Evolutionary conservation across 2,888 invertebrate genomes (phyloP).

Genomic region (Drosophila paramelanica): DNA sequence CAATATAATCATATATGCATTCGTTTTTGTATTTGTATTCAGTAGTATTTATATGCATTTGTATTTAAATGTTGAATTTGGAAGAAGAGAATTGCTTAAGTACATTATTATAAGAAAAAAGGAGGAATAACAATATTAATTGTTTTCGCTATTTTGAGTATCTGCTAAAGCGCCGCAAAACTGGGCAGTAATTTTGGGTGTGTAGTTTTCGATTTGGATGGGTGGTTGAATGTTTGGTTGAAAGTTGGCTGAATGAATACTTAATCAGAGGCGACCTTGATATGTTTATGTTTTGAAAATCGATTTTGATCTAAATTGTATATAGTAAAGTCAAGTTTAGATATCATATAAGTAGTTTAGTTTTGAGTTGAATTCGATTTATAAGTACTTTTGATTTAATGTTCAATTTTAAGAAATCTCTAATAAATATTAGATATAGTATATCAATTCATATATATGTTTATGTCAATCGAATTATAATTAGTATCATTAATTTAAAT

Average conservation of each 20-base stretch:
- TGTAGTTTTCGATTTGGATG: constrained; percentile 9
- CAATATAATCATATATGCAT: constrained; percentile 5
- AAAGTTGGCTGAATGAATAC: constrained; percentile 7
- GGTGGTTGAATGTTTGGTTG: constrained; percentile 3
- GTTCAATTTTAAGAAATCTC: constrained; percentile 11
- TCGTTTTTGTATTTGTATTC: constrained; percentile 18
- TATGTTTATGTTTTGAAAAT: constrained; percentile 54
- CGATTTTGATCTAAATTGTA: constrained; percentile 16
- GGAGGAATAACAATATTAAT: constrained; percentile 3
- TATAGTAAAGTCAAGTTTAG: constrained; percentile 17
- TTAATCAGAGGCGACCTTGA: constrained; percentile 50
- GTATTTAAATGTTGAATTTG: constrained; percentile 26
- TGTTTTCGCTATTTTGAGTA: constrained; percentile 32
- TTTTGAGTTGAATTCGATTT: constrained; percentile 7
- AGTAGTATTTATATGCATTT: constrained; percentile 23
- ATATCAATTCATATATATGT: background rate
- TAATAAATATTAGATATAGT: background rate
- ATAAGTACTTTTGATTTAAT: constrained; percentile 9
- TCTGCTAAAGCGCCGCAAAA: constrained; percentile 42
- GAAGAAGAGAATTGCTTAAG: constrained; percentile 48
- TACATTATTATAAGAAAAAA: constrained; percentile 35
- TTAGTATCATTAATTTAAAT: constrained; percentile 8
- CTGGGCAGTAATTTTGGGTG: constrained; percentile 42
- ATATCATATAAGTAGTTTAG: constrained; percentile 10
- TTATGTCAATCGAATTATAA: constrained; percentile 5